Conservation (phyloP, 2,888 invertebrate genomes). For the Resseliella maxima region DNA sequence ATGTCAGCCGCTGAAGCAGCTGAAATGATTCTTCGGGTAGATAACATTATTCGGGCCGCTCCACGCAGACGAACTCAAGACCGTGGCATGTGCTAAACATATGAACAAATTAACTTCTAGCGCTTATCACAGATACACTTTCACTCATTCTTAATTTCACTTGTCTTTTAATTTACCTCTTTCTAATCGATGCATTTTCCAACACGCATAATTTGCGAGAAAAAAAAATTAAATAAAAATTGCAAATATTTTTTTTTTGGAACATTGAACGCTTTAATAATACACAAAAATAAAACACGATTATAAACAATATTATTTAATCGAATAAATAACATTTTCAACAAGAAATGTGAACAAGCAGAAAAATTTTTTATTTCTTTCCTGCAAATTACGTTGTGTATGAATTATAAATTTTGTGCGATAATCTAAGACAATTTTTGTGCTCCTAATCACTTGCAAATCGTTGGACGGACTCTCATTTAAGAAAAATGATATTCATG, state of each 20-base stretch:
- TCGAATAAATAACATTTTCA: slow-evolving; percentile 54
- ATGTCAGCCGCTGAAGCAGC: slow-evolving; percentile 96
- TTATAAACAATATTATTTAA: slow-evolving; percentile 21
- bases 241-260: not conserved
- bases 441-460: not conserved
- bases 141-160: slow-evolving; percentile 43
- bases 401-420: not conserved
- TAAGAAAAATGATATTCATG: not conserved
- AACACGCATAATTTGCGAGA: not conserved
- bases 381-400: not conserved
- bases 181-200: slow-evolving; percentile 43
- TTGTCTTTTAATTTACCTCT: not conserved
- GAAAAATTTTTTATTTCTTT: not conserved
- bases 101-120: slow-evolving; percentile 33
- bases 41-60: slow-evolving; percentile 94
- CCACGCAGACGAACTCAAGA: slow-evolving; percentile 89
- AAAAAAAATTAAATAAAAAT: slow-evolving; percentile 3
- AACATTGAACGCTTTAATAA: slow-evolving; percentile 43
- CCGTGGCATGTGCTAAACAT: slow-evolving; percentile 79
- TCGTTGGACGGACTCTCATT: not conserved
- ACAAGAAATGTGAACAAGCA: slow-evolving; percentile 19
- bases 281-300: not conserved
- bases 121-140: slow-evolving; percentile 10
- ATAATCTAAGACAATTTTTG: not conserved
- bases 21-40: slow-evolving; percentile 98